phyloP scores from a whole-genome alignment of 2,113 vertebrate genomes.

The Orthonyx spaldingii region DNA sequence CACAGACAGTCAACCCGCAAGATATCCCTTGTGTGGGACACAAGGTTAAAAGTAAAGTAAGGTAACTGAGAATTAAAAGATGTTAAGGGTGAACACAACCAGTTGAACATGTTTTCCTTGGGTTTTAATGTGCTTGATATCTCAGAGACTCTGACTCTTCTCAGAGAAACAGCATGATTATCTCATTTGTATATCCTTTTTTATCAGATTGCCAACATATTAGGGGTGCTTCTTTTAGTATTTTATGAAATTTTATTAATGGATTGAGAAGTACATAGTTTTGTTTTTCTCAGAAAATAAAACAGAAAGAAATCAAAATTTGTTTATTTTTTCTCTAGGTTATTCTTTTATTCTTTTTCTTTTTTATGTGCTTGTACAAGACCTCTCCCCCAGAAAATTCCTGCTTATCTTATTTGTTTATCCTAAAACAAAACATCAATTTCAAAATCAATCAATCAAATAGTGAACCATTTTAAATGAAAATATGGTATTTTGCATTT shows the following conservation, averaged over 20 bases:
- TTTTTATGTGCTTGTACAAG: background rate
- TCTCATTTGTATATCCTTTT: background rate
- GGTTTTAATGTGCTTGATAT: background rate
- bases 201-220: background rate
- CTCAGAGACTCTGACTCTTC: background rate
- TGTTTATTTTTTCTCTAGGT: fast-evolving
- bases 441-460: background rate
- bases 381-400: background rate
- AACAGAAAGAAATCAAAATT: background rate
- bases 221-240: background rate
- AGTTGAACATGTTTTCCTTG: background rate
- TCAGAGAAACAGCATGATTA: background rate
- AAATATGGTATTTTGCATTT: background rate
- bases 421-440: fast-evolving
- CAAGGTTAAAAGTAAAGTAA: background rate
- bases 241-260: background rate
- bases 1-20: background rate
- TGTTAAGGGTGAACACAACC: background rate
- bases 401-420: background rate
- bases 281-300: background rate
- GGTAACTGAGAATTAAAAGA: background rate
- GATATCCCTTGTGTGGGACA: background rate
- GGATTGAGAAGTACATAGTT: background rate
- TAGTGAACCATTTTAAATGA: fast-evolving
- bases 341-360: background rate